Base-by-base conservation (phyloP, 2,888 invertebrate species). In the Neoascia interrupta region DNA sequence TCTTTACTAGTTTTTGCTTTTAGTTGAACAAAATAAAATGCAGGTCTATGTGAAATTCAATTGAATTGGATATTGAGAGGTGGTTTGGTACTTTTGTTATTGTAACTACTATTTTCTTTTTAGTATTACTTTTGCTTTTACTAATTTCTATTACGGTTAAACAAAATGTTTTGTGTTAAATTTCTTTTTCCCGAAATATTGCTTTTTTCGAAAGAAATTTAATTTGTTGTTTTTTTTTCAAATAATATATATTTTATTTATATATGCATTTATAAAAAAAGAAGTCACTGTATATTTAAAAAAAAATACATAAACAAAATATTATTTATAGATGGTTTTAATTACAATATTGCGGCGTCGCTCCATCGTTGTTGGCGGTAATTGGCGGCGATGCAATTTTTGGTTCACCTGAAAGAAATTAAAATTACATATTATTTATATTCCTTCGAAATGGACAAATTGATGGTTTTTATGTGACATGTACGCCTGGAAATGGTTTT, bases 261-360 rank as follows among this genome's bases (percentile, higher is more conserved):
- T 47, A 41, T 47, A 36, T 64, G 16, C 43, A 47, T 70, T 26
- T 58, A 54, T 37, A 63, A 54, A 70, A 73, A 76, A 70, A 70
- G 49, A 76, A 76, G 76, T 76, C 76, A 76, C 58, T 72, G 72
- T 72, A 72, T 60, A 72, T 72, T 68, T 43, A 56, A 75, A 51
- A 74, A 70, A 74, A 76, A 76, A 76, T 66, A 76, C 63, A 70
- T 64, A 60, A 76, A 72, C 63, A 53, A 76, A 76, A 66, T 66
- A 72, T 70, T 70, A 70, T 60, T 66, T 70, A 76, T 47, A 70
- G 58, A 19, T 61, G 54, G 53, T 72, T 60, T 82, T 83, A 87
- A 83, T 87, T 87, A 84, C 87, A 87, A 60, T 83, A 84, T 83
- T 86, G 86, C 84, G 87, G 86, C 86, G 88, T 86, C 82, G 84